These are phyloP conservation scores for Myathropa florea DNA, from an alignment of 2,888 invertebrate species.

Conservation along the genomic window DNA sequence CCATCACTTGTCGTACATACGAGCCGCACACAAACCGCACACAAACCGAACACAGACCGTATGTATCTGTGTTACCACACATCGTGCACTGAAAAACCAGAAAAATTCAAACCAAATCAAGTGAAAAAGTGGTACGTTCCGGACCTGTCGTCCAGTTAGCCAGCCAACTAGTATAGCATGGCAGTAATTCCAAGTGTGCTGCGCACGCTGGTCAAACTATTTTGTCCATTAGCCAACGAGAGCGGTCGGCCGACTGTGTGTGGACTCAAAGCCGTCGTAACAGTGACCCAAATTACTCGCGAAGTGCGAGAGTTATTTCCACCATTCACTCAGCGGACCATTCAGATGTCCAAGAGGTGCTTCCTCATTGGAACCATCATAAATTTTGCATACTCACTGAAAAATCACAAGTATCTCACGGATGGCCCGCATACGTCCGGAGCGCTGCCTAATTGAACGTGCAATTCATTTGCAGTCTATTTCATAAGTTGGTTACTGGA, in stretches of 20 bases:
- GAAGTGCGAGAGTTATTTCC: constrained; percentile 54
- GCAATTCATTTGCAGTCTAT: constrained; percentile 63
- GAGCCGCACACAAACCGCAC: too few species aligned
- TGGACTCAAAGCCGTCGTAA: constrained; percentile 44
- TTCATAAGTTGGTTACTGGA: constrained; percentile 67
- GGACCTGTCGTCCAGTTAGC: constrained; percentile 66
- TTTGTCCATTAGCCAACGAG: constrained; percentile 68
- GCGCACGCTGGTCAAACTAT: constrained; percentile 49
- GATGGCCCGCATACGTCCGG: background rate
- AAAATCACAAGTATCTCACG: constrained; percentile 23
- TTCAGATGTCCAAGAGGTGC: background rate
- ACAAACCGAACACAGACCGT: background rate
- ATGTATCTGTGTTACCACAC: constrained; percentile 59
- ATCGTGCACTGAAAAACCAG: constrained; percentile 62
- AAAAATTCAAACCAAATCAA: constrained; percentile 67
- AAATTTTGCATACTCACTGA: constrained; percentile 46
- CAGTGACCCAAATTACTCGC: constrained; percentile 63
- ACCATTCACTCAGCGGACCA: background rate
- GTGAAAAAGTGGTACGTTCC: constrained; percentile 71
- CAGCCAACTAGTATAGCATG: constrained; percentile 56
- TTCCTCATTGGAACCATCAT: background rate
- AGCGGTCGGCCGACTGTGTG: constrained; percentile 29
- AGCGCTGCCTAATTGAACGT: constrained; percentile 61
- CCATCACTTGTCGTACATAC: background rate
- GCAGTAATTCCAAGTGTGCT: constrained; percentile 35